These are phyloP conservation scores for Synergus laeviventris DNA, from an alignment of 2,888 invertebrate species.

Conservation along the genomic window DNA sequence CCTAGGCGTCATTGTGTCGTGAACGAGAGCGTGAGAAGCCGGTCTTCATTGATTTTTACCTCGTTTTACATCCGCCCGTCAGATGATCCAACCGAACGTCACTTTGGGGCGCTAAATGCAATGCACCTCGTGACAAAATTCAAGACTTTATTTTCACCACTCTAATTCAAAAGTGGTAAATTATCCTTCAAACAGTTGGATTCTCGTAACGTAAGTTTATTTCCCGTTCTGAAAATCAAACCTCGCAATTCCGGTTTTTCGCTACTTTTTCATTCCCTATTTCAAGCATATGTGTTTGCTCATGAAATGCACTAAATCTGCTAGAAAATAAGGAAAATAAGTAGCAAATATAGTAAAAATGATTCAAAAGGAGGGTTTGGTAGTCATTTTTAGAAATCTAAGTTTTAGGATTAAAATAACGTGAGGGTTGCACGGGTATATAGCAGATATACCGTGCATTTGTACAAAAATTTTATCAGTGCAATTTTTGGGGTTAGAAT, in stretches of 20 bases:
- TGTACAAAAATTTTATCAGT: not conserved
- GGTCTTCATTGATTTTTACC: constrained; percentile 71
- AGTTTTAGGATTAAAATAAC: not conserved
- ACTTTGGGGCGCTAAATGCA: constrained; percentile 43
- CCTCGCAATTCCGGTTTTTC: not conserved
- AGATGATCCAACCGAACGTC: constrained; percentile 65
- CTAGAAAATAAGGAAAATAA: not conserved
- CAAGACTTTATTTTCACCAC: not conserved
- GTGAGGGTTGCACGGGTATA: too few species aligned
- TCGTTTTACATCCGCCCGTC: constrained; percentile 58
- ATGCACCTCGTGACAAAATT: constrained; percentile 8
- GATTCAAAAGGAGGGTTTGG: not conserved
- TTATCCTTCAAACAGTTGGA: not conserved
- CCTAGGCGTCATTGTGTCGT: constrained; percentile 39
- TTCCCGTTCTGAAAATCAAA: not conserved
- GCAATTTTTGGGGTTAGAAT: not conserved
- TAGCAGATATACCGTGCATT: too few species aligned
- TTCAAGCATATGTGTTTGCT: not conserved
- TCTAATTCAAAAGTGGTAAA: not conserved
- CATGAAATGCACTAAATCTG: not conserved
- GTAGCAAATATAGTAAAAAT: not conserved
- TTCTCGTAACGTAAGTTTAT: constrained; percentile 12
- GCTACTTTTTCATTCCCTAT: not conserved
- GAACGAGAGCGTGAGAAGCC: constrained; percentile 53
- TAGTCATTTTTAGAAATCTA: not conserved